Percentiles rank a stretch among this genome's conserved stretches.
These are phyloP conservation scores for Ectemnius cavifrons DNA, from an alignment of 2,888 invertebrate genomes.

Conservation along the genomic window DNA sequence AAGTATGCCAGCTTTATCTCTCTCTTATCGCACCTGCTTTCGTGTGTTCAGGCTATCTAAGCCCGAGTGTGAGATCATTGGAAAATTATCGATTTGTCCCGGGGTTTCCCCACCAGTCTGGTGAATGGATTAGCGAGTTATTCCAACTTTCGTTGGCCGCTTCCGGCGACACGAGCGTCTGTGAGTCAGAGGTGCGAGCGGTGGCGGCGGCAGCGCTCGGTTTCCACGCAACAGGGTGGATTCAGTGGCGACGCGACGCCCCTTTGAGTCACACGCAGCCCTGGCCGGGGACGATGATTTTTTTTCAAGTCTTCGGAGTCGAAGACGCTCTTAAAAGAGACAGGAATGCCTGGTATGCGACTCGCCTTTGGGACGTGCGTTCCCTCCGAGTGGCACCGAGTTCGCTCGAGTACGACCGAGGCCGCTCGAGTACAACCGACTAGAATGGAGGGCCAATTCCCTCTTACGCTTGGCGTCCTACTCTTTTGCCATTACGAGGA, in stretches of 20 bases:
- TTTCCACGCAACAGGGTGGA: neutral
- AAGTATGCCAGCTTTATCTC: neutral
- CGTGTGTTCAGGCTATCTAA: neutral
- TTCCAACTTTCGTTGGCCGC: neutral
- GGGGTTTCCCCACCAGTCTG: neutral
- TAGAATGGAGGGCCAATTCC: slow-evolving; percentile 25
- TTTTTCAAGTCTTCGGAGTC: slow-evolving; percentile 47
- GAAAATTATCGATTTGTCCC: neutral
- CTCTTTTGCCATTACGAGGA: no score
- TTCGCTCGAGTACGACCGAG: slow-evolving; percentile 31
- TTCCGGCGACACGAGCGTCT: neutral
- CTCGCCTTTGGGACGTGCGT: slow-evolving; percentile 36
- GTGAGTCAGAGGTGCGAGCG: neutral
- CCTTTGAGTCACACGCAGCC: neutral
- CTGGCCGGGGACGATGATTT: neutral
- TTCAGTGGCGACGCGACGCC: neutral
- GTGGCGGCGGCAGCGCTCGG: neutral
- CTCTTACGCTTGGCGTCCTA: slow-evolving; percentile 6
- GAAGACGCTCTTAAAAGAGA: slow-evolving; percentile 30
- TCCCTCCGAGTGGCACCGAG: slow-evolving; percentile 35
- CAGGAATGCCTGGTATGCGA: slow-evolving; percentile 51
- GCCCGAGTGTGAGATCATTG: neutral
- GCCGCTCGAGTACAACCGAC: slow-evolving; percentile 38
- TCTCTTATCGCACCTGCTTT: slow-evolving; percentile 5
- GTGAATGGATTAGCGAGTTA: neutral